phyloP scores from a whole-genome alignment of 2,797 vertebrate species.

The Apogon hyalosoma region DNA sequence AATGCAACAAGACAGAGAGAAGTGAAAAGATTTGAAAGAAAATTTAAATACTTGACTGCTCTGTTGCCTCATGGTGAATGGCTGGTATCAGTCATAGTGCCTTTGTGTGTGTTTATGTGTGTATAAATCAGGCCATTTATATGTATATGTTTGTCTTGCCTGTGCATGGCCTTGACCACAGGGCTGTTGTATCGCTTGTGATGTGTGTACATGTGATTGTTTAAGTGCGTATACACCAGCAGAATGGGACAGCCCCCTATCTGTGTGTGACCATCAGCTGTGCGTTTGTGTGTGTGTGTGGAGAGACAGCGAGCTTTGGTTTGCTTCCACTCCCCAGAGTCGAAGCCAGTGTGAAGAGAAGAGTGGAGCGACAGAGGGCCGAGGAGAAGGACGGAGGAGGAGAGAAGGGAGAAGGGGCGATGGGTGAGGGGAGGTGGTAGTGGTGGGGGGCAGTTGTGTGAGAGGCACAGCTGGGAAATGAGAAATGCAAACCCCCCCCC shows the following conservation, averaged over 20 bases:
- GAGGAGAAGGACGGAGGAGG: slow-evolving; percentile 38
- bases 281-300: slow-evolving; percentile 15
- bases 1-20: slow-evolving; percentile 37
- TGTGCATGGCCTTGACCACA: slow-evolving; percentile 53
- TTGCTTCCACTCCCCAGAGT: slow-evolving; percentile 68
- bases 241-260: slow-evolving; percentile 46
- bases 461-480: slow-evolving; percentile 85
- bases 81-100: slow-evolving; percentile 8
- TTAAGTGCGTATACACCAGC: slow-evolving; percentile 38
- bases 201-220: slow-evolving; percentile 59
- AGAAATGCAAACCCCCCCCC: slow-evolving; percentile 77
- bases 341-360: slow-evolving; percentile 54
- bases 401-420: slow-evolving; percentile 50
- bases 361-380: slow-evolving; percentile 47
- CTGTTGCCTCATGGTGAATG: not conserved
- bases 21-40: slow-evolving; percentile 22
- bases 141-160: slow-evolving; percentile 55
- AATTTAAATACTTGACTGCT: slow-evolving; percentile 30
- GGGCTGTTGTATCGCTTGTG: slow-evolving; percentile 36
- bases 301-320: slow-evolving; percentile 20
- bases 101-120: slow-evolving; percentile 34
- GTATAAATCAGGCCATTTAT: slow-evolving; percentile 46
- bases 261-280: slow-evolving; percentile 40
- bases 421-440: slow-evolving; percentile 14
- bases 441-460: slow-evolving; percentile 64